Evolutionary conservation across 2,113 vertebrate genomes (phyloP).

Genomic region (Danionella cerebrum): DNA sequence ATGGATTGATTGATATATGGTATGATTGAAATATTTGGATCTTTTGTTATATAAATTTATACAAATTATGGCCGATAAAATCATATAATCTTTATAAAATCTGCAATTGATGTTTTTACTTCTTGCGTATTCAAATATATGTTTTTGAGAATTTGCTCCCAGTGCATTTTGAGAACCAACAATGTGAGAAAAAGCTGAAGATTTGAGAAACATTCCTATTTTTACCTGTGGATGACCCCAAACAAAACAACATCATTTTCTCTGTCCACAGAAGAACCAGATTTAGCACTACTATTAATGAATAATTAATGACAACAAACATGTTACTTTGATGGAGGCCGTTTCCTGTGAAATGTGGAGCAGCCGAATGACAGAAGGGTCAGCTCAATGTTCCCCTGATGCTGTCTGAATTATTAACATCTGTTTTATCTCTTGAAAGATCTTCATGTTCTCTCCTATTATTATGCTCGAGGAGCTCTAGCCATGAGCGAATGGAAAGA

Average conservation of each 20-base stretch:
- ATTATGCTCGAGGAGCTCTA: background rate
- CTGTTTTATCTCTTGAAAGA: background rate
- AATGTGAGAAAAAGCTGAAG: background rate
- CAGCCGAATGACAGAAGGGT: background rate
- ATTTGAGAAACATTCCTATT: background rate
- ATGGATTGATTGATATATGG: too few species aligned
- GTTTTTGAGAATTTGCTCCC: too few species aligned
- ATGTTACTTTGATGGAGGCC: background rate
- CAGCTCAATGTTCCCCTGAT: background rate
- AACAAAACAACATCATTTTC: background rate
- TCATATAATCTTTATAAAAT: too few species aligned
- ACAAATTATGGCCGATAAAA: too few species aligned
- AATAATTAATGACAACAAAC: conserved; percentile 7
- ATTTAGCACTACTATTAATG: conserved; percentile 10
- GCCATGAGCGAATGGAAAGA: background rate
- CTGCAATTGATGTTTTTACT: too few species aligned
- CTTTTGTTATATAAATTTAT: too few species aligned
- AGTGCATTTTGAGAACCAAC: background rate
- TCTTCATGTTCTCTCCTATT: background rate
- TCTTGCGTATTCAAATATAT: too few species aligned
- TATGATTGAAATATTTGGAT: too few species aligned
- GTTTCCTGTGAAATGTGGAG: background rate
- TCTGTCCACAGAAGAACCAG: background rate
- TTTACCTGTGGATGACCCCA: background rate
- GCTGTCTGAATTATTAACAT: conserved; percentile 7